phyloP scores from a whole-genome alignment of 1,140 invertebrate genomes.

The Leucophenga varia region DNA sequence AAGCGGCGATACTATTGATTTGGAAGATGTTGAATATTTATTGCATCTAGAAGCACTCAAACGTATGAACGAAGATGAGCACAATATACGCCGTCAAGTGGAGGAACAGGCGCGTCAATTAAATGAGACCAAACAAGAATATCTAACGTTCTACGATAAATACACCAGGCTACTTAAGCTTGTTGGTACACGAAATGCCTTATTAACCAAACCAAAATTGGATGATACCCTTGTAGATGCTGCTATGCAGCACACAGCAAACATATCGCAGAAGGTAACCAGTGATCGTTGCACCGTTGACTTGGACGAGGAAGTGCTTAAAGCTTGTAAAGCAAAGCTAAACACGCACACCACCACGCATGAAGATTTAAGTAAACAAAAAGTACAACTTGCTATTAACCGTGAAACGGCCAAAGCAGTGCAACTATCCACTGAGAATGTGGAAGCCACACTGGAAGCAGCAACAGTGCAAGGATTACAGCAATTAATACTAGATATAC shows the following conservation, averaged over 20 bases:
- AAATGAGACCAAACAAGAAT: slow-evolving; percentile 29
- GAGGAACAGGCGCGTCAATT: slow-evolving; percentile 31
- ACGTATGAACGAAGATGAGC: slow-evolving; percentile 30
- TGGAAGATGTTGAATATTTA: slow-evolving; percentile 33
- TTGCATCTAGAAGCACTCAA: slow-evolving; percentile 34
- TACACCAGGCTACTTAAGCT: slow-evolving; percentile 19
- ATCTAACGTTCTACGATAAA: slow-evolving; percentile 16
- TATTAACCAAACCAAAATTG: slow-evolving; percentile 3
- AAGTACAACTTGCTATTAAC: slow-evolving; percentile 19
- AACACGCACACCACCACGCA: too few species aligned
- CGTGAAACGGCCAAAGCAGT: slow-evolving; percentile 10
- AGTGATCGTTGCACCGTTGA: slow-evolving; percentile 7
- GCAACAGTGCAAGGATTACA: slow-evolving; percentile 25
- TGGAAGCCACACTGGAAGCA: slow-evolving; percentile 27
- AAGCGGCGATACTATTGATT: not conserved
- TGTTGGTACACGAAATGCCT: slow-evolving; percentile 4
- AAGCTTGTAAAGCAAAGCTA: slow-evolving; percentile 17
- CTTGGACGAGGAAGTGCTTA: slow-evolving; percentile 5
- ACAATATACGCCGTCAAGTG: slow-evolving; percentile 32
- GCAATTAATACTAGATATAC: slow-evolving; percentile 17
- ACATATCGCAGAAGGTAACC: slow-evolving; percentile 10
- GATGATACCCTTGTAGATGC: not conserved
- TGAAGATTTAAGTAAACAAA: slow-evolving; percentile 15
- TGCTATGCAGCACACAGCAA: not conserved
- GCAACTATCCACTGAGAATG: slow-evolving; percentile 13